Base-by-base conservation (phyloP, 2,888 invertebrate genomes). In the Pterostichus niger region DNA sequence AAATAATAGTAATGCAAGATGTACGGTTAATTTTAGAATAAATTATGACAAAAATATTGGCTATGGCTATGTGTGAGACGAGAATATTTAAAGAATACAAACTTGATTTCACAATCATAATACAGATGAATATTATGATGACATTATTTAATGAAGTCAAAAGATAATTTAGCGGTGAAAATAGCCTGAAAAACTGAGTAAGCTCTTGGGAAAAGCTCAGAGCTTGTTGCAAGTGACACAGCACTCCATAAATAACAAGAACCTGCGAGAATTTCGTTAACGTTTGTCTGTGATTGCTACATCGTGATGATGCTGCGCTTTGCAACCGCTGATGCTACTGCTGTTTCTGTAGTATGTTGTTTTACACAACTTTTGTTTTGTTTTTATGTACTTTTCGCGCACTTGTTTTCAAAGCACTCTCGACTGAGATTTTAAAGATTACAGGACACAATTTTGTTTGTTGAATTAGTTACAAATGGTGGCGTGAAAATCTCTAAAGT, bases 321-420 rank as follows among this genome's bases (percentile, higher is more conserved):
- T 54, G 54, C 17, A 54, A 15, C 13, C 54, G 11, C 15, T 31
- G 59, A 31, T 31, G 49, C 10, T 49, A 5, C 49, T 59, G 31
- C 31, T 64, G 33, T n/a, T 35, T 35, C 64, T 6, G 35, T 35
- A 9, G 13, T 64, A n/a, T 64, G 35, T 61, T 64, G 64, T 64
- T 64, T 33, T 7, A 64, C 31, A 40, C 24, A 11, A 31, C 64
- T 64, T 64, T 64, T 49, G 64, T 64, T 64, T 64, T 64, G 35
- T 64, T 64, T 64, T 64, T n/a, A 64, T 64, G 64, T 64, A 64
- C 64, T 64, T 64, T 64, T 64, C 35, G 35, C 35, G 64, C 35
- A 64, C 64, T 64, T 64, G 64, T 64, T 64, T 61, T 35, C 64
- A 64, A 64, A 64, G 64, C 64, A 64, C 64, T 64, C 64, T 64